Conservation (phyloP, 2,113 vertebrate genomes). For the Pyrgilauda ruficollis region DNA sequence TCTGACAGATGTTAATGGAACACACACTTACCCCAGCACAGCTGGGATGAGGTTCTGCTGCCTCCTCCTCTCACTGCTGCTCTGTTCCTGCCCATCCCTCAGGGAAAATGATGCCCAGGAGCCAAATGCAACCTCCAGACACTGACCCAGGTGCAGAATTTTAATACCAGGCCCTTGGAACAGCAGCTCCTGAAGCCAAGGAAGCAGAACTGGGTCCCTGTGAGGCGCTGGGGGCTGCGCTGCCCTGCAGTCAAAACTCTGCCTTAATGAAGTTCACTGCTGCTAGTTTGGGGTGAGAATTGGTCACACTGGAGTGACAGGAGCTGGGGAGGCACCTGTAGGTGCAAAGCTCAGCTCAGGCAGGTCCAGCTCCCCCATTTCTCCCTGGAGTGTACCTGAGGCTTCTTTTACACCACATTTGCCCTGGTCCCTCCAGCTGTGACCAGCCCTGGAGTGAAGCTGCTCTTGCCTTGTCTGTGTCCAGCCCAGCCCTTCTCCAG, state of each 20-base stretch:
- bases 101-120: rapidly evolving
- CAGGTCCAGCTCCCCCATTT: background rate
- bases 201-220: background rate
- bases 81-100: background rate
- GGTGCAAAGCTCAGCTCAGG: background rate
- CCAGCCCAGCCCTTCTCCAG: background rate
- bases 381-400: background rate
- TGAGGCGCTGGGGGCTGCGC: rapidly evolving
- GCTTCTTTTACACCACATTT: background rate
- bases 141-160: rapidly evolving
- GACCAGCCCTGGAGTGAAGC: background rate
- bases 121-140: background rate
- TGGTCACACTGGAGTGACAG: background rate
- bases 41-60: background rate
- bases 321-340: background rate
- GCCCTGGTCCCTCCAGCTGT: background rate
- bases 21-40: too few species aligned
- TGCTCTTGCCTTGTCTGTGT: background rate
- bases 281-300: background rate
- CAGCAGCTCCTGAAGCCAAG: background rate
- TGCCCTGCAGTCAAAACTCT: background rate
- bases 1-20: too few species aligned
- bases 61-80: background rate
- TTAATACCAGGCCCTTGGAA: background rate
- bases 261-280: background rate